Evolutionary conservation across 1,140 invertebrate species (phyloP).

Genomic region (Heterodera schachtii): DNA sequence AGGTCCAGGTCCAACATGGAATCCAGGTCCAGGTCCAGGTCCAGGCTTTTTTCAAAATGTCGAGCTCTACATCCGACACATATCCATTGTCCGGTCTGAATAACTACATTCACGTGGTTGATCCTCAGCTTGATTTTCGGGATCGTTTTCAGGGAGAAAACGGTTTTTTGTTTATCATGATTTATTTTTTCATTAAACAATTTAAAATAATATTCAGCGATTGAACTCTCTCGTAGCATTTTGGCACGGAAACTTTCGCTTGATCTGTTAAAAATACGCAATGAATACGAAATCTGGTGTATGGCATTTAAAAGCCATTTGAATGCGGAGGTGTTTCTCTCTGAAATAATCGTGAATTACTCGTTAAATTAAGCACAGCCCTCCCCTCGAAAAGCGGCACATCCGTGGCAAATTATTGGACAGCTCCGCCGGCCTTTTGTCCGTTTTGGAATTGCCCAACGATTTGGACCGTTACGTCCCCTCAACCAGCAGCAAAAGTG

Average conservation of each 20-base stretch:
- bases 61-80: too few species aligned
- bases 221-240: neutral
- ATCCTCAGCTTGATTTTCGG: neutral
- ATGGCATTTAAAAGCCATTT: neutral
- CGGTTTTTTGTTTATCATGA: neutral
- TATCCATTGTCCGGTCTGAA: neutral
- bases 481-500: neutral
- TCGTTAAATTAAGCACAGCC: neutral
- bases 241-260: slow-evolving; percentile 2
- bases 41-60: too few species aligned
- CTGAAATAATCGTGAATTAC: too few species aligned
- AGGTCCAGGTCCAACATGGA: too few species aligned
- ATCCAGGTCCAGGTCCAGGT: too few species aligned
- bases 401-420: neutral
- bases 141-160: neutral
- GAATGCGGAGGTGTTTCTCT: neutral
- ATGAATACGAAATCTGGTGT: neutral
- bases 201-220: neutral
- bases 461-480: neutral
- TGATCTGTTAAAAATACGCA: neutral
- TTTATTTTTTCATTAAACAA: too few species aligned
- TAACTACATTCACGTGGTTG: neutral
- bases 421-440: neutral
- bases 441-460: neutral
- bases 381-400: neutral